These are phyloP conservation scores for Vombatus ursinus DNA, from an alignment of 2,113 vertebrate species.

Conservation along the genomic window DNA sequence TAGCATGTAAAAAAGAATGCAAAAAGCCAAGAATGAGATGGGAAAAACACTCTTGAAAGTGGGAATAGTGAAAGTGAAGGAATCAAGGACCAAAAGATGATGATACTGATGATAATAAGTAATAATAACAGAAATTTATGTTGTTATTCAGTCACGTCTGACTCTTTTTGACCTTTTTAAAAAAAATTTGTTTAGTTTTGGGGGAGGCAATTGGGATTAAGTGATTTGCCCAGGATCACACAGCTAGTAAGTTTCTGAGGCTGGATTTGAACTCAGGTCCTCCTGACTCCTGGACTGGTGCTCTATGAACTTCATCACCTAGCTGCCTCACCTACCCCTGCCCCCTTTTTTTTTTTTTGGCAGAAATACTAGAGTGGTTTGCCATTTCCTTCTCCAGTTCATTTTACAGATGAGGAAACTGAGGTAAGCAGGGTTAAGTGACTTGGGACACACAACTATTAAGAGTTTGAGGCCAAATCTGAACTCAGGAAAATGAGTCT, in stretches of 20 bases:
- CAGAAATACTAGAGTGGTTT: not conserved
- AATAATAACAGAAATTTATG: not conserved
- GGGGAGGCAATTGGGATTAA: not conserved
- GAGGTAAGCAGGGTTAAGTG: not conserved
- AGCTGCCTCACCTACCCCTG: not conserved
- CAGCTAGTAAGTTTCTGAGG: not conserved
- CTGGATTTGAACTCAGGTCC: not conserved
- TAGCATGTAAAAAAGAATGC: slow-evolving; percentile 31
- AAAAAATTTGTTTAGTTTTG: not conserved
- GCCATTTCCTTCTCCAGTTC: not conserved
- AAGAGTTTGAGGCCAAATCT: not conserved
- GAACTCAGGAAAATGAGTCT: not conserved
- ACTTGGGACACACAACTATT: not conserved
- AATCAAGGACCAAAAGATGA: not conserved
- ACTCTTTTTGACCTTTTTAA: not conserved
- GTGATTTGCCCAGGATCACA: not conserved
- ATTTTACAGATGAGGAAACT: not conserved
- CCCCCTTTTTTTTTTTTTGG: not conserved
- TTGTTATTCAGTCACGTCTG: not conserved
- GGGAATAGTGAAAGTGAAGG: slow-evolving; percentile 13
- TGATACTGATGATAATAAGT: not conserved
- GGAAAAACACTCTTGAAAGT: not conserved
- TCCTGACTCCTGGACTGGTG: not conserved
- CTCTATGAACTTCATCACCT: not conserved
- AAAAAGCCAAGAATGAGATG: not conserved